phyloP scores from a whole-genome alignment of 2,113 vertebrate genomes.

The rat (Rattus norvegicus) region GRCr8 NC_086031.1:83801501-83802000 shows the following conservation, averaged over 20 bases:
- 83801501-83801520: slow-evolving; percentile 9
- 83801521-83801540: background rate
- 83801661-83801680: background rate
- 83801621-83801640: background rate
- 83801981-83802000: background rate
- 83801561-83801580: background rate
- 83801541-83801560: background rate
- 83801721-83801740: background rate
- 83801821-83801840: background rate
- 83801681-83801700: background rate
- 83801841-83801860: background rate
- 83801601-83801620: background rate
- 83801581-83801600: background rate
- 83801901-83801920: background rate
- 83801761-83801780: background rate
- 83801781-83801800: too few relatives aligned
- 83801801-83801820: background rate
- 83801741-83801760: too few relatives aligned
- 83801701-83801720: background rate
- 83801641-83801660: background rate
- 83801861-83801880: background rate
- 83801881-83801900: background rate
- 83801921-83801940: background rate
- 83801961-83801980: too few relatives aligned
- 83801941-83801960: background rate